Base-by-base conservation (phyloP, 1,140 invertebrate genomes). In the Meloidogyne exigua region DNA sequence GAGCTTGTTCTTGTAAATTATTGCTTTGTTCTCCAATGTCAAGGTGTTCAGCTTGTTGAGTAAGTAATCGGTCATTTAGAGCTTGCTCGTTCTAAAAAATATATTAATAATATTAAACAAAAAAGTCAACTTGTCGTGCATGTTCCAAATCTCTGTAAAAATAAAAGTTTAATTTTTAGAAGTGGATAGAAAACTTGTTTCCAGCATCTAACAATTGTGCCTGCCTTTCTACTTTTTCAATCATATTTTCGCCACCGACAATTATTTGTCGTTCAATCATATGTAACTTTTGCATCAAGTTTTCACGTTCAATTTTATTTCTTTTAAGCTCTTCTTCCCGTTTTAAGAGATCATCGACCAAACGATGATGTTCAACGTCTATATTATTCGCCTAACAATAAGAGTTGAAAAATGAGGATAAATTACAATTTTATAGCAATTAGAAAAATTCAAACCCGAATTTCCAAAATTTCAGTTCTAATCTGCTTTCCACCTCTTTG, bases 21-120 rank as follows among this genome's bases (percentile, higher is more conserved):
- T 93, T 93, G 89, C 98, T 98, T 77, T 95, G 93, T 88, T 98
- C 96, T 88, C 98, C 96, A 67, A 98, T 93, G 85, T 98, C 93
- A 23, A 97, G 90, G 72, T 94, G 91, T 88, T 98, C 96, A 1
- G 93, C 92, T 90, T 93, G 80, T 28, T 79, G 81, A 28, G 62
- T 64, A 90, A 80, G 76, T 26, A 87, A 80, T 64, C 87, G 84
- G 76, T 92, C 91, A 79, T 92, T 91, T 18, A 99, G 89, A 76
- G 93, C 90, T 80, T 57, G 49, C 21, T 57, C 49, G 21, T 12
- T 57, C 49, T 57, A 57, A 57, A 57, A 57, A n/a, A 57, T n/a
- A 1, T 4, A n/a, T 3, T 1, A 57, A 57, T 44, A 57, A 9
- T n/a, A 57, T 57, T 57, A 7, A n/a, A n/a, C n/a, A 5, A n/a